A percentile compares a stretch with the other conserved stretches of the same genome.
Conservation (phyloP, 2,888 invertebrate genomes). For the Rhagonycha lutea region DNA sequence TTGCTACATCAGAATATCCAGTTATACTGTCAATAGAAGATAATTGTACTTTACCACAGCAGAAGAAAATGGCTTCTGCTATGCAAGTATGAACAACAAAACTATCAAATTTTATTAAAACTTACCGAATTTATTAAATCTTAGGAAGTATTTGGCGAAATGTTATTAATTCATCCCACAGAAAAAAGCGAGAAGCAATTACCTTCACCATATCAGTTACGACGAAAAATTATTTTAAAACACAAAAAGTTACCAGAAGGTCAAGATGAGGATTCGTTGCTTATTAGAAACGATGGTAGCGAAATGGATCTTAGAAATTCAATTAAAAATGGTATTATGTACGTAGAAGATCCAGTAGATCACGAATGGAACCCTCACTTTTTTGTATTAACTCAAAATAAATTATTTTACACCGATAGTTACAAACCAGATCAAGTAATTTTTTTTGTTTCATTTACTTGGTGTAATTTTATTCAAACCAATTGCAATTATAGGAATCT, state of each 20-base stretch:
- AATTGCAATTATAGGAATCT: constrained; percentile 35
- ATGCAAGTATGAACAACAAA: constrained; percentile 59
- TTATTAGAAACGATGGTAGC: constrained; percentile 61
- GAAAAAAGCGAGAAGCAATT: constrained; percentile 78
- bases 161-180: constrained; percentile 75
- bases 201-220: constrained; percentile 83
- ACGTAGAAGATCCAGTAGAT: constrained; percentile 86
- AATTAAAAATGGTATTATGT: constrained; percentile 87
- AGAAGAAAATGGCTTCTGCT: constrained; percentile 85
- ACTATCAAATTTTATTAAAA: neutral
- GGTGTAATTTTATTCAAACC: neutral
- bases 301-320: constrained; percentile 82
- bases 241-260: constrained; percentile 94
- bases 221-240: constrained; percentile 79
- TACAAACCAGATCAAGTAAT: constrained; percentile 53
- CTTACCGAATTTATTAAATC: neutral
- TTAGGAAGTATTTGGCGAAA: constrained; percentile 82
- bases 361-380: constrained; percentile 93
- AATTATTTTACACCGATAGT: constrained; percentile 85
- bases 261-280: constrained; percentile 72
- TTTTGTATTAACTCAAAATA: constrained; percentile 86
- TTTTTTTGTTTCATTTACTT: neutral
- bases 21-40: constrained; percentile 91
- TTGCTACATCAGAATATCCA: constrained; percentile 87
- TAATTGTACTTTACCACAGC: constrained; percentile 87